Conservation (phyloP, 2,888 invertebrate genomes). For the Leptopterna dolabrata region DNA sequence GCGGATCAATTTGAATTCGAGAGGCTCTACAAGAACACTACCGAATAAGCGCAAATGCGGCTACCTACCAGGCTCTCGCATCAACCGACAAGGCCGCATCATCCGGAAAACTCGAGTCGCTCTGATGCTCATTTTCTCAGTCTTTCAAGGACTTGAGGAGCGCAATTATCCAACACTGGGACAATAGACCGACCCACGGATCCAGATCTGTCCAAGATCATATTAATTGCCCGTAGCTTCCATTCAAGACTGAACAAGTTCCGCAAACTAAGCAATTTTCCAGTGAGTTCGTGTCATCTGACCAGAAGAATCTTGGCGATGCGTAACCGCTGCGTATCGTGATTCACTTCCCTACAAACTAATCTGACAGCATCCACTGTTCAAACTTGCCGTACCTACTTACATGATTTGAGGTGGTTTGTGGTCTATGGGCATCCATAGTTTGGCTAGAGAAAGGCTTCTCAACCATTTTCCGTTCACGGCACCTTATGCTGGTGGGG, state of each 20-base stretch:
- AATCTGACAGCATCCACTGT: no score
- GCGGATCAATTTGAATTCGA: no score
- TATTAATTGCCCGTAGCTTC: neutral
- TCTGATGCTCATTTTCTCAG: neutral
- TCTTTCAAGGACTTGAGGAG: neutral
- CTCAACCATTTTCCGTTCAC: no score
- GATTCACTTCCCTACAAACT: neutral
- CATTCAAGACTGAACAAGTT: neutral
- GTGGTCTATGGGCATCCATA: no score
- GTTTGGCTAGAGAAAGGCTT: no score
- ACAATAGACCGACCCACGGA: neutral
- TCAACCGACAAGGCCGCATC: neutral
- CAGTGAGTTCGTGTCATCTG: neutral
- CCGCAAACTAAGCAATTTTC: no score
- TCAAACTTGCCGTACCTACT: no score
- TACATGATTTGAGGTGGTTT: no score
- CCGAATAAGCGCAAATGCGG: neutral
- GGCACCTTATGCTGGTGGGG: no score
- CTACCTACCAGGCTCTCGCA: neutral
- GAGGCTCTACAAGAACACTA: neutral
- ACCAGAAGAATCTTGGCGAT: neutral
- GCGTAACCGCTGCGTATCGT: neutral
- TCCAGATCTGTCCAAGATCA: neutral
- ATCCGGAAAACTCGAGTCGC: neutral
- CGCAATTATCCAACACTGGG: neutral